Conservation (phyloP, 2,888 invertebrate species). For the Patella caerulea region DNA sequence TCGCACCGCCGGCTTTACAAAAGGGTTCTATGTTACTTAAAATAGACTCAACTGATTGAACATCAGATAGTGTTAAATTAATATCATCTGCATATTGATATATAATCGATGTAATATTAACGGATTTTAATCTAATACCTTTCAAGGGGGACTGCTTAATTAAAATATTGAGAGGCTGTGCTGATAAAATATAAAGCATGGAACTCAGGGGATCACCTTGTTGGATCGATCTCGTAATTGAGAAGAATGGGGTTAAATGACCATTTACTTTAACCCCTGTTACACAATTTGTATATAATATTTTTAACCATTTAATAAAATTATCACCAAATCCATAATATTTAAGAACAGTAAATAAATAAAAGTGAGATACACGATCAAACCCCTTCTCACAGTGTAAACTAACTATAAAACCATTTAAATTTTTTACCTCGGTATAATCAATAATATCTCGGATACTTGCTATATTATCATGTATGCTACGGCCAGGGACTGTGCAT, state of each 20-base stretch:
- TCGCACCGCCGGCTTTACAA: not conserved
- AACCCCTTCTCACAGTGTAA: slow-evolving; percentile 49
- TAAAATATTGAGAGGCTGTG: no score
- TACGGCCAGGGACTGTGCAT: slow-evolving; percentile 38
- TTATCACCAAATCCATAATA: slow-evolving; percentile 12
- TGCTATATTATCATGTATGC: slow-evolving; percentile 44
- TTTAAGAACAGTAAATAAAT: slow-evolving; percentile 30
- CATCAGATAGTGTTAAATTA: not conserved
- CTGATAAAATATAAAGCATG: no score
- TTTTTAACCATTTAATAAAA: slow-evolving; percentile 16
- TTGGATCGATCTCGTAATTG: slow-evolving; percentile 4
- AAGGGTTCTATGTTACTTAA: not conserved
- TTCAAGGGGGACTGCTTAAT: no score
- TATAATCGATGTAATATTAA: no score
- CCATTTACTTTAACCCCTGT: no score
- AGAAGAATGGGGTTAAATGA: no score
- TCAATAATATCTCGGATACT: slow-evolving; percentile 37
- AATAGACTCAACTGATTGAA: not conserved
- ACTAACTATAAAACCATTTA: slow-evolving; percentile 35
- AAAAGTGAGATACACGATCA: slow-evolving; percentile 41
- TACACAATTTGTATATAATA: slow-evolving; percentile 21
- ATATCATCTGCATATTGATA: no score
- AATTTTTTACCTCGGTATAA: slow-evolving; percentile 39
- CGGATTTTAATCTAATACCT: no score
- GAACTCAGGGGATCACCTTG: not conserved